A percentile compares a stretch with the other conserved stretches of the same genome.
phyloP scores from a whole-genome alignment of 2,888 invertebrate genomes.

The Escarpia spicata region DNA sequence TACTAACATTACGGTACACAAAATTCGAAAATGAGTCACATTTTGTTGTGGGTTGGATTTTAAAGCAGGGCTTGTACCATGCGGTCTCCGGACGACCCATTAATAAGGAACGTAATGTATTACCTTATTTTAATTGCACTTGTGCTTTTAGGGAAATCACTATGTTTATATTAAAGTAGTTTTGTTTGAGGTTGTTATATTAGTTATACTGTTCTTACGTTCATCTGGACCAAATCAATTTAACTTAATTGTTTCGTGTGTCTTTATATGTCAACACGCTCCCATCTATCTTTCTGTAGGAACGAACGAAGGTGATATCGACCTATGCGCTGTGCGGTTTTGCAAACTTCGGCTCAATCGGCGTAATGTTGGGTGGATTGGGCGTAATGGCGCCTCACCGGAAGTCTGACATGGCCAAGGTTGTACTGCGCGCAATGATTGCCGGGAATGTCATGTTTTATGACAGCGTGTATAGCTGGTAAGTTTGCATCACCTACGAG shows the following conservation, averaged over 20 bases:
- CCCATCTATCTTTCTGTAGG: constrained; percentile 27
- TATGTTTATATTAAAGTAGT: neutral
- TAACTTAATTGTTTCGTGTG: neutral
- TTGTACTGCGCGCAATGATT: constrained; percentile 54
- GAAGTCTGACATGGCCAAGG: constrained; percentile 29
- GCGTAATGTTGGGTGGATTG: constrained; percentile 45
- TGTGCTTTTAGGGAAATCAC: no score
- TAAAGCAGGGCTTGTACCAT: no score
- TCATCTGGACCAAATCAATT: neutral
- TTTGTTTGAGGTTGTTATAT: neutral
- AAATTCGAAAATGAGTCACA: no score
- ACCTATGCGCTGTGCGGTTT: constrained; percentile 52
- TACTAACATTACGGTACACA: no score
- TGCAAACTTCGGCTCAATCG: constrained; percentile 48
- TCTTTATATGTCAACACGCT: neutral
- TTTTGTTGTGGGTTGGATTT: no score
- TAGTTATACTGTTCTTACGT: neutral
- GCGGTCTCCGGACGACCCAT: no score
- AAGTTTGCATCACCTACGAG: neutral
- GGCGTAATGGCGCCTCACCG: constrained; percentile 46
- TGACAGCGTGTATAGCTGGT: constrained; percentile 47
- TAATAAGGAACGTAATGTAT: no score
- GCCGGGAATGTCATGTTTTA: constrained; percentile 64
- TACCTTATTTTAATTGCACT: no score
- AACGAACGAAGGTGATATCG: constrained; percentile 43